Conservation (phyloP, 2,888 invertebrate species). For the Andrena trimmerana region DNA sequence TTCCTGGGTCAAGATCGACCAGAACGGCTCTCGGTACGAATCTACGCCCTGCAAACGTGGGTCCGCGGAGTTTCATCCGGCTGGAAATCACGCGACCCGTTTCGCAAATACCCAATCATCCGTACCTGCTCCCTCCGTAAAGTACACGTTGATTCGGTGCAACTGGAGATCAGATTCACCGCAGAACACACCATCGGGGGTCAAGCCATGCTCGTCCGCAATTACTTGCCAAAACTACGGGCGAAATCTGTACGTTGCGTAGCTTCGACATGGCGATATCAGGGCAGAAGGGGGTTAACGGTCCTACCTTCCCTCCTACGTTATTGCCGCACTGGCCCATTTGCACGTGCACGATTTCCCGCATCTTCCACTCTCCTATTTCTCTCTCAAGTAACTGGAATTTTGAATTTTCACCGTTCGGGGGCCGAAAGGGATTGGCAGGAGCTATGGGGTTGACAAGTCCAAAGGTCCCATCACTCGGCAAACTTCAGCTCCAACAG, state of each 20-base stretch:
- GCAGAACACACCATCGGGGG: constrained; percentile 86
- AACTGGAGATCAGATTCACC: constrained; percentile 87
- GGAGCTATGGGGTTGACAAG: neutral
- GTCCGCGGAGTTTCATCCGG: neutral
- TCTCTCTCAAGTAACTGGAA: neutral
- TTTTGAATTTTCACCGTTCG: neutral
- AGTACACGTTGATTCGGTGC: constrained; percentile 88
- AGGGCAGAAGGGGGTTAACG: neutral
- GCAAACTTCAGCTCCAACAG: neutral
- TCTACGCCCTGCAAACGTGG: constrained; percentile 81
- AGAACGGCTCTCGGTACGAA: constrained; percentile 88
- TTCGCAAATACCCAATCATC: too few relatives aligned
- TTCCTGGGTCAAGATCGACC: constrained; percentile 88
- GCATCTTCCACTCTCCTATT: constrained; percentile 87
- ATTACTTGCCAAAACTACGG: constrained; percentile 90
- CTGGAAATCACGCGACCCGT: too few relatives aligned
- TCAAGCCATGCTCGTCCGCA: constrained; percentile 89
- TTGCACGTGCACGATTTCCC: constrained; percentile 93
- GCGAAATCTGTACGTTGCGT: constrained; percentile 1
- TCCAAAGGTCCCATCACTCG: neutral
- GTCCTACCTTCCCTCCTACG: constrained; percentile 90
- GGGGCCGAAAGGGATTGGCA: neutral
- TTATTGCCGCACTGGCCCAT: constrained; percentile 96
- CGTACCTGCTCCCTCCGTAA: constrained; percentile 86
- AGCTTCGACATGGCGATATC: neutral